These are phyloP conservation scores for Cetoscarus ocellatus DNA, from an alignment of 2,797 vertebrate species.

Conservation along the genomic window DNA sequence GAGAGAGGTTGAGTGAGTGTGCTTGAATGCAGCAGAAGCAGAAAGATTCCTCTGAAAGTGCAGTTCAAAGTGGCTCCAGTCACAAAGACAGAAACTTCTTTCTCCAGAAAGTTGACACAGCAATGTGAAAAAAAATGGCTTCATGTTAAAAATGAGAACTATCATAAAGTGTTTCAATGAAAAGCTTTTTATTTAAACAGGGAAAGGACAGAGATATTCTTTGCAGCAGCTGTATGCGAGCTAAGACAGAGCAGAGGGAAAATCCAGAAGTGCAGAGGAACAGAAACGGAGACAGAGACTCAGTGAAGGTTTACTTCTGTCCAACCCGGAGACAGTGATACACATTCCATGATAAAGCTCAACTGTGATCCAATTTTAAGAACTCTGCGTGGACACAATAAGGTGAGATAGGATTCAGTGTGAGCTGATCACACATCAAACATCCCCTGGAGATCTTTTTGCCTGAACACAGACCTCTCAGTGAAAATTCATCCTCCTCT, in stretches of 20 bases:
- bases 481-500: constrained; percentile 59
- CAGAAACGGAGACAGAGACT: constrained; percentile 25
- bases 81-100: constrained; percentile 43
- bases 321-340: constrained; percentile 51
- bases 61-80: constrained; percentile 47
- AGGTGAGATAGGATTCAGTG: constrained; percentile 56
- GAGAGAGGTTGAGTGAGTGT: constrained; percentile 23
- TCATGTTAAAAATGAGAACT: constrained; percentile 52
- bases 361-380: constrained; percentile 66
- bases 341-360: constrained; percentile 58
- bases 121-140: constrained; percentile 21
- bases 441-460: constrained; percentile 57
- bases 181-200: constrained; percentile 18
- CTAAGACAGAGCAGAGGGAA: constrained; percentile 20
- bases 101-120: constrained; percentile 40
- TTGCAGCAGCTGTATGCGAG: constrained; percentile 18
- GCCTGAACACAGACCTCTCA: constrained; percentile 48
- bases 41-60: constrained; percentile 39
- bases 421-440: constrained; percentile 63
- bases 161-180: constrained; percentile 18
- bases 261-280: constrained; percentile 38
- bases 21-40: constrained; percentile 41
- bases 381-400: constrained; percentile 59
- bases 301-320: constrained; percentile 14
- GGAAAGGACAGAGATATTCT: constrained; percentile 19